A percentile compares a stretch with the other conserved stretches of the same genome.
Evolutionary conservation across 2,113 vertebrate species (phyloP).

Genomic region (Tragulus kanchil): DNA sequence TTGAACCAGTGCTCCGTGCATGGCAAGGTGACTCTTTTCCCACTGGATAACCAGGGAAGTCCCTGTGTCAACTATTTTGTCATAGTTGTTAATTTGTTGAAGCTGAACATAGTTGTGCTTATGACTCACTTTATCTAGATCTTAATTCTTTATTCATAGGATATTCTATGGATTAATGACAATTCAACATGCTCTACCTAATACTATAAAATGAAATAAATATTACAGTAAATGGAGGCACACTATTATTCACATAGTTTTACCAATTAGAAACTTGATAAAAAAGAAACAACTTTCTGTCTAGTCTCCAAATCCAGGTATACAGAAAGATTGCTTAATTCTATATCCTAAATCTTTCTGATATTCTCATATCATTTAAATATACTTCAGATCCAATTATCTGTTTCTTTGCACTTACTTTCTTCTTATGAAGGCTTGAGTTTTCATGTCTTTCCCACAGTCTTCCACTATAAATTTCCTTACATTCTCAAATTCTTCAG

Average conservation of each 20-base stretch:
- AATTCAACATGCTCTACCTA: background rate
- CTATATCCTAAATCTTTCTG: background rate
- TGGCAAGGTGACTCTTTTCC: too few relatives aligned
- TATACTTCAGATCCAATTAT: background rate
- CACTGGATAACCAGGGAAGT: too few relatives aligned
- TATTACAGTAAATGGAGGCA: background rate
- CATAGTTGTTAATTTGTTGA: background rate
- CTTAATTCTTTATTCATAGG: background rate
- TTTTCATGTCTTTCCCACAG: background rate
- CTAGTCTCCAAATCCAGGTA: background rate
- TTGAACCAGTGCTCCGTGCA: too few relatives aligned
- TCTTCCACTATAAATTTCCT: background rate
- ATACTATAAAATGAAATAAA: background rate
- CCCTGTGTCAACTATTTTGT: background rate
- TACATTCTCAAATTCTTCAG: background rate
- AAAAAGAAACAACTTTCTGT: background rate
- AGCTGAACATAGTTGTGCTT: background rate
- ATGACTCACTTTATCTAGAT: background rate
- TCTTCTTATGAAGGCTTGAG: background rate
- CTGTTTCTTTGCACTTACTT: background rate
- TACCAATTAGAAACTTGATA: background rate
- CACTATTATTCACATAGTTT: background rate
- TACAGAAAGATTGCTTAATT: background rate
- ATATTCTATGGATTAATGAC: background rate
- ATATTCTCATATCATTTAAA: background rate